Evolutionary conservation across 2,113 vertebrate genomes (phyloP).

Genomic region (Neomonachus schauinslandi): DNA sequence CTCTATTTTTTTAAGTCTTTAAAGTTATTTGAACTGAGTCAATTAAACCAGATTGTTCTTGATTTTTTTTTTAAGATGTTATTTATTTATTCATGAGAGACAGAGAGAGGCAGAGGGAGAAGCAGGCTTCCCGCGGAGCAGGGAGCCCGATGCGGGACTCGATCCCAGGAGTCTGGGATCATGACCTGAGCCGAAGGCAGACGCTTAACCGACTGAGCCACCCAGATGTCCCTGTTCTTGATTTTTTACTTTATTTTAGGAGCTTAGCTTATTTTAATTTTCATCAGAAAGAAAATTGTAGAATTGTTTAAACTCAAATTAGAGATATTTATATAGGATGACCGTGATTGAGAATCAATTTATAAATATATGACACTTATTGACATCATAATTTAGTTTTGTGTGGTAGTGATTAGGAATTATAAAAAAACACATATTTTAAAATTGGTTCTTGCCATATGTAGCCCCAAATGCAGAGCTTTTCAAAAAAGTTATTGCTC

Average conservation of each 20-base stretch:
- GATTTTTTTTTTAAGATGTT: no score
- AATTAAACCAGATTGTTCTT: not conserved
- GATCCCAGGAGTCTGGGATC: no score
- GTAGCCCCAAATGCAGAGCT: not conserved
- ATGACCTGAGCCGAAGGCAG: no score
- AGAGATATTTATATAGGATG: not conserved
- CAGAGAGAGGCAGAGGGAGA: no score
- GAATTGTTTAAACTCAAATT: conserved; percentile 1
- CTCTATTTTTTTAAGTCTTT: not conserved
- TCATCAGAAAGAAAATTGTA: conserved; percentile 1
- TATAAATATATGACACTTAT: not conserved
- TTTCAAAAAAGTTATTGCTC: not conserved
- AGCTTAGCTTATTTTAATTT: not conserved
- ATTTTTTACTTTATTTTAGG: not conserved
- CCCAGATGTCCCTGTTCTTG: no score
- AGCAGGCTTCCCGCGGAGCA: no score
- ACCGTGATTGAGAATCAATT: not conserved
- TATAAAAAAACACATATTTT: not conserved
- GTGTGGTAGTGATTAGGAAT: not conserved
- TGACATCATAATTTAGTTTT: not conserved
- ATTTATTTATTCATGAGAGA: no score
- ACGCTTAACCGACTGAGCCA: no score
- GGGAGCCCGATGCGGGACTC: no score
- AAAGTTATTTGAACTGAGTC: not conserved
- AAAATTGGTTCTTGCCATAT: not conserved